Evolutionary conservation across 2,797 vertebrate species (phyloP).

Genomic region (Malacoraja senta): DNA sequence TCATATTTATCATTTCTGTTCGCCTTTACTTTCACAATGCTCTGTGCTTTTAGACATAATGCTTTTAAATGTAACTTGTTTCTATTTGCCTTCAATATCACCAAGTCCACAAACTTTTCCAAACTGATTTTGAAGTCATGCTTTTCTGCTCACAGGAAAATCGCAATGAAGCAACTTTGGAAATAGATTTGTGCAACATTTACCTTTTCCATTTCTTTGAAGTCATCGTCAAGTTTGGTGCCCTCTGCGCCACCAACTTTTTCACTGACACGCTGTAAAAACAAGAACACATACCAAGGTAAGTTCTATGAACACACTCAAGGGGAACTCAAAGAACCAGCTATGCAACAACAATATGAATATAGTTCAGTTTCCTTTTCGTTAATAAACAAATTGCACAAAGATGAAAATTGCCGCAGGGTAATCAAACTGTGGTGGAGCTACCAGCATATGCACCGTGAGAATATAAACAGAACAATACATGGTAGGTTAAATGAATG

Average conservation of each 20-base stretch:
- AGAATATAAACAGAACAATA: too few species aligned
- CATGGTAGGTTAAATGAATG: neutral
- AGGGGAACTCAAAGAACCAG: neutral
- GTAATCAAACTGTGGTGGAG: neutral
- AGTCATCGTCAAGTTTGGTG: conserved; percentile 85
- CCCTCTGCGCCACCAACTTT: conserved; percentile 91
- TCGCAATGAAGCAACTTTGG: neutral
- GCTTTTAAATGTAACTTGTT: too few species aligned
- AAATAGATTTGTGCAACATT: conserved; percentile 43
- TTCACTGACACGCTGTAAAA: conserved; percentile 86
- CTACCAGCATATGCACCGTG: neutral
- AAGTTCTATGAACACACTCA: neutral
- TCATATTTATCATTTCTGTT: too few species aligned
- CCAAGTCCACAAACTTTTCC: too few species aligned
- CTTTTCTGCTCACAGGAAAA: neutral
- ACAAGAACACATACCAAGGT: conserved; percentile 41
- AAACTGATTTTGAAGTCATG: too few species aligned
- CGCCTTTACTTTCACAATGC: too few species aligned
- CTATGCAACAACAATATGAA: neutral
- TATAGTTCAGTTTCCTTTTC: neutral
- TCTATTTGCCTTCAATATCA: too few species aligned
- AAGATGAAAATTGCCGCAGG: neutral
- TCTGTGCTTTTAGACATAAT: too few species aligned
- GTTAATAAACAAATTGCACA: neutral
- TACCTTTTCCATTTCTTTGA: conserved; percentile 91